These are phyloP conservation scores for Drosophila sucinea DNA, from an alignment of 1,140 invertebrate species.

Conservation along the genomic window DNA sequence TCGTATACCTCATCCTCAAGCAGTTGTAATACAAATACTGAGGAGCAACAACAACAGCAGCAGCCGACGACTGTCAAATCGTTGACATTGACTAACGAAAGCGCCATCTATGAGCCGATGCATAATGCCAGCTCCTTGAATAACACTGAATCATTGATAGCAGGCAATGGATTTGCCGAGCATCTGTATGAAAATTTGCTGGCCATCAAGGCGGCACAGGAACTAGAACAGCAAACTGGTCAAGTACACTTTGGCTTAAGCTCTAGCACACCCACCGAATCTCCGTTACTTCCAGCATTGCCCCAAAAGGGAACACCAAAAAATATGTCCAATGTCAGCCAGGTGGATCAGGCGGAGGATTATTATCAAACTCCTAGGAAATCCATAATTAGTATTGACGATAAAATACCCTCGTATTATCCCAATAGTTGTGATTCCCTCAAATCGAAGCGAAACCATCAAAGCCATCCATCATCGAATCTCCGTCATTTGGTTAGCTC, in stretches of 20 bases:
- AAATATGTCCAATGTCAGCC: constrained; percentile 6
- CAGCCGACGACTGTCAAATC: constrained; percentile 2
- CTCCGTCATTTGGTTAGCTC: constrained; percentile 66
- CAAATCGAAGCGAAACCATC: constrained; percentile 69
- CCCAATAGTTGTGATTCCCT: constrained; percentile 78
- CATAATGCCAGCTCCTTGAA: constrained; percentile 45
- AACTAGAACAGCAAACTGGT: constrained; percentile 50
- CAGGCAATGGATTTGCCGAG: constrained; percentile 54
- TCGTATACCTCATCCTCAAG: constrained; percentile 71
- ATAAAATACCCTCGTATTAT: constrained; percentile 82
- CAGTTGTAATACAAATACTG: constrained; percentile 59
- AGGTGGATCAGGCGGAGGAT: constrained; percentile 49
- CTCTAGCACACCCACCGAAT: constrained; percentile 79
- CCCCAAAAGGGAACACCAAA: constrained; percentile 53
- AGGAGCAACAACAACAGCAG: constrained; percentile 43
- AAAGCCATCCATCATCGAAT: constrained; percentile 31
- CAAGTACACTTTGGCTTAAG: constrained; percentile 48
- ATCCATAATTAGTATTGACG: constrained; percentile 76
- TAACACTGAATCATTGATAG: constrained; percentile 23
- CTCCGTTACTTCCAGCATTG: constrained; percentile 59
- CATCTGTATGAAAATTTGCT: constrained; percentile 77
- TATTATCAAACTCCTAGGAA: constrained; percentile 79
- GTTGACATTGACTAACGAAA: constrained; percentile 50
- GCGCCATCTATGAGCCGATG: constrained; percentile 73
- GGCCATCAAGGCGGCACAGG: constrained; percentile 72